Base-by-base conservation (phyloP, 2,888 invertebrate species). In the Idaea dimidiata region DNA sequence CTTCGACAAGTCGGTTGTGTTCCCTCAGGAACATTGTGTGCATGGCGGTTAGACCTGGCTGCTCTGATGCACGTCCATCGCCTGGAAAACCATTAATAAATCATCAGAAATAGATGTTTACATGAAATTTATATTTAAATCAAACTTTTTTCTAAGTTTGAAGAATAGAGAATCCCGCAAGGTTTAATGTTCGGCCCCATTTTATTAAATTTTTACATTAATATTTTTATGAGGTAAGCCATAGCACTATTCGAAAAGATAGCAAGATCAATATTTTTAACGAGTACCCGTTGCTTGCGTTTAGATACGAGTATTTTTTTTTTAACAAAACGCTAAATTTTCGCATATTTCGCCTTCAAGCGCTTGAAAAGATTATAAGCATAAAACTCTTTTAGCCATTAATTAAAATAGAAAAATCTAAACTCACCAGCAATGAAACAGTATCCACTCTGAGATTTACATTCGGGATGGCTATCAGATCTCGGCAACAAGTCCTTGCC, bases 21-120 rank as follows among this genome's bases (percentile, higher is more conserved):
- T 98, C 98, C 14, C 98, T 94, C 74, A 98, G 88, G 93, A 96
- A 98, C 59, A 97, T 93, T 0, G 98, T 98, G 83, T 99, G 98
- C 71, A 98, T 95, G 1, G 96, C 95, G 0, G 98, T 97, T 0
- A 99, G 88, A 5, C 95, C 98, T 0, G 98, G 97, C 82, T 99
- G 98, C 82, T 99, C 98, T 0, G 97, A 98, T 0, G 97, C 97
- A 69, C 99, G 94, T 0, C 97, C 97, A 82, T 99, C 99, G 60
- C 96, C 95, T 94, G 74, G 0, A 59, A 18, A 31, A 17, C 0
- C 16, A 8, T 59, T 6, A 14, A 8, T 43, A 43, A 43, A 14
- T 14, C 14, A 5, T 43, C 10, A 43, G 14, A 43, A 43, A 43
- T 8, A 43, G 43, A 10, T 14, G 7, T 43, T 10, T 8, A 4